A percentile compares a stretch with the other conserved stretches of the same genome.
phyloP scores from a whole-genome alignment of 2,888 invertebrate genomes.

The Aphrophora alni region DNA sequence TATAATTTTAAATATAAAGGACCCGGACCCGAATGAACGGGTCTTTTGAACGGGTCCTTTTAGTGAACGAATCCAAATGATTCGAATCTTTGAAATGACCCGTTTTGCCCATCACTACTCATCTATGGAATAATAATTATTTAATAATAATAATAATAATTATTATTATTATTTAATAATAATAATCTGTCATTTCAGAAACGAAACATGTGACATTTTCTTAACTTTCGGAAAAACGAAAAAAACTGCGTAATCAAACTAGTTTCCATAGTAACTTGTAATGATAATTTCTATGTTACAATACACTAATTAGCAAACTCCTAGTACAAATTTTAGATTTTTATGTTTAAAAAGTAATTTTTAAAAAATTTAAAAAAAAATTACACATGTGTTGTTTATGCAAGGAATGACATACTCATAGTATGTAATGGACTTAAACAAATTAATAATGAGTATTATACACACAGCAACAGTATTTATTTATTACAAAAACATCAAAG shows the following conservation, averaged over 20 bases:
- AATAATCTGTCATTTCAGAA: slow-evolving; percentile 19
- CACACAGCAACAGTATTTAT: not conserved
- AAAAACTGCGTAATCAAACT: not conserved
- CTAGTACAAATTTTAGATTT: slow-evolving; percentile 15
- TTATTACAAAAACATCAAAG: slow-evolving; percentile 49
- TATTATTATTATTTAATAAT: too few species aligned
- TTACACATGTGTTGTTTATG: slow-evolving; percentile 15
- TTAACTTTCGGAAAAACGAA: slow-evolving; percentile 12
- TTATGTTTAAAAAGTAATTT: not conserved
- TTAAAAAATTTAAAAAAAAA: slow-evolving; percentile 6
- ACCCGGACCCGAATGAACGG: too few species aligned
- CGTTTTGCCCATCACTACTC: too few species aligned
- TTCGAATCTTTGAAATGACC: too few species aligned
- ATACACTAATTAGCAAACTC: slow-evolving; percentile 9
- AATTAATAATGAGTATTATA: slow-evolving; percentile 1
- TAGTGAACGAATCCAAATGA: too few species aligned
- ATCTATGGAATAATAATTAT: too few species aligned
- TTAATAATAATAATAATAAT: too few species aligned
- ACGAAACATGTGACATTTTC: slow-evolving; percentile 11
- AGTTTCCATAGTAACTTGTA: slow-evolving; percentile 13
- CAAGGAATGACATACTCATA: slow-evolving; percentile 16
- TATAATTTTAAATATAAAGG: too few species aligned
- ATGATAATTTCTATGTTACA: slow-evolving; percentile 9
- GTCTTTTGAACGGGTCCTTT: too few species aligned
- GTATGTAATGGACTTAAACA: not conserved